These are phyloP conservation scores for Bolinopsis microptera DNA, from an alignment of 37 sponge, comb jelly and placozoan species.

Conservation along the genomic window DNA sequence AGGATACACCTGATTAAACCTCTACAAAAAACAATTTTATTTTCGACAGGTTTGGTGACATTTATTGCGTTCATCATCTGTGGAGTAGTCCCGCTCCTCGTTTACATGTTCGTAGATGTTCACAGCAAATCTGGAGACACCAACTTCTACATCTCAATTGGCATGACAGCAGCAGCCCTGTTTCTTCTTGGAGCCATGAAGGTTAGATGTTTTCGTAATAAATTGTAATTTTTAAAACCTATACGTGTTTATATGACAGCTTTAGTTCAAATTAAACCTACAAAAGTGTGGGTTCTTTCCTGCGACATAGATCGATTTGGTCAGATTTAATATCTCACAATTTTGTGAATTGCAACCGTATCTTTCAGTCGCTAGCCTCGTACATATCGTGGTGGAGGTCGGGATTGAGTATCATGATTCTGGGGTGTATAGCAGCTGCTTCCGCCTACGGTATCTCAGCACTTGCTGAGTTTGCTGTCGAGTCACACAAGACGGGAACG, in stretches of 20 bases:
- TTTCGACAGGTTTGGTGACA: not conserved
- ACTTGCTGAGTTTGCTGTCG: not conserved
- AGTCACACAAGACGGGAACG: not conserved
- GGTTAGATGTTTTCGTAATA: not conserved
- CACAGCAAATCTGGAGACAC: not conserved
- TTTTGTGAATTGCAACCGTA: no score
- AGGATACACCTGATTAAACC: no score
- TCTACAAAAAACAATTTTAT: no score
- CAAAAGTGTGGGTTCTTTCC: no score
- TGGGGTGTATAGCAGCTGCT: constrained; percentile 11
- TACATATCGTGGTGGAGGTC: constrained; percentile 22
- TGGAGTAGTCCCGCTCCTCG: not conserved
- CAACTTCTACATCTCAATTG: constrained; percentile 52
- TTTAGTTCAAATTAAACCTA: no score
- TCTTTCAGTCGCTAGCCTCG: constrained; percentile 27
- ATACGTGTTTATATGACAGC: no score
- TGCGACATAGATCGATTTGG: no score
- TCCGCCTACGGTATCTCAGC: constrained; percentile 3
- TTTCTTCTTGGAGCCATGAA: not conserved
- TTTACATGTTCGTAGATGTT: constrained; percentile 16
- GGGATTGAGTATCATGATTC: constrained; percentile 19
- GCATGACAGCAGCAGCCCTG: not conserved
- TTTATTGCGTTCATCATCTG: constrained; percentile 14
- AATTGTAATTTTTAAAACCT: no score
- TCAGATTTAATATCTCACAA: no score